phyloP scores from a whole-genome alignment of 35 echinoderm and acorn worm species.

The Apostichopus parvimensis region DNA sequence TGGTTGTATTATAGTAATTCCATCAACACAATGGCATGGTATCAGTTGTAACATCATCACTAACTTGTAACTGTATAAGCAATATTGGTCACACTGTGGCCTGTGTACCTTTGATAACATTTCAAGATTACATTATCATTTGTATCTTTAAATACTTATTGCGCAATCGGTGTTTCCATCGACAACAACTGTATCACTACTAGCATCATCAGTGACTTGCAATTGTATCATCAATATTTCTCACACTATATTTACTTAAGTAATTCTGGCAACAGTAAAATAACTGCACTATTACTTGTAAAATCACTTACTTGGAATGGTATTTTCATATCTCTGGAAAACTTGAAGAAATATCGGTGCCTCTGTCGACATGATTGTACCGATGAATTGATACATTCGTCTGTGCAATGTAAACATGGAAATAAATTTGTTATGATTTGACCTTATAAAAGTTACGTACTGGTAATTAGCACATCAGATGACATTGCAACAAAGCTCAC shows the following conservation, averaged over 20 bases:
- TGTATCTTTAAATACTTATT: constrained; percentile 61
- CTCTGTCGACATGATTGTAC: constrained; percentile 80
- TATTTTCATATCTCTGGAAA: constrained; percentile 96
- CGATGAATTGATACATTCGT: constrained; percentile 94
- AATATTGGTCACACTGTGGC: too few relatives aligned
- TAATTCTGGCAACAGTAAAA: too few relatives aligned
- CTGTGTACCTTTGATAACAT: too few relatives aligned
- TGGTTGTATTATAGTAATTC: constrained; percentile 64
- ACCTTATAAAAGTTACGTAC: too few relatives aligned
- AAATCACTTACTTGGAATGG: constrained; percentile 40
- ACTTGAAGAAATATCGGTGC: constrained; percentile 83
- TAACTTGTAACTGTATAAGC: too few relatives aligned
- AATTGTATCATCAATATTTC: too few relatives aligned
- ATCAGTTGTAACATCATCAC: too few relatives aligned
- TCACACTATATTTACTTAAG: too few relatives aligned
- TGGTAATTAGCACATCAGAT: too few relatives aligned
- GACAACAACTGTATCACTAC: background rate
- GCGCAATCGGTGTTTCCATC: constrained; percentile 79
- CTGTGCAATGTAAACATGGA: constrained; percentile 17
- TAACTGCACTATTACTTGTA: background rate
- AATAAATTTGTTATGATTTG: too few relatives aligned
- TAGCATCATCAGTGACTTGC: too few relatives aligned
- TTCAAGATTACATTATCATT: background rate
- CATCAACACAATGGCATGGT: background rate
- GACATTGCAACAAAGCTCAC: background rate